phyloP scores from a whole-genome alignment of 2,797 vertebrate species.

The Hozukius guyotensis region DNA sequence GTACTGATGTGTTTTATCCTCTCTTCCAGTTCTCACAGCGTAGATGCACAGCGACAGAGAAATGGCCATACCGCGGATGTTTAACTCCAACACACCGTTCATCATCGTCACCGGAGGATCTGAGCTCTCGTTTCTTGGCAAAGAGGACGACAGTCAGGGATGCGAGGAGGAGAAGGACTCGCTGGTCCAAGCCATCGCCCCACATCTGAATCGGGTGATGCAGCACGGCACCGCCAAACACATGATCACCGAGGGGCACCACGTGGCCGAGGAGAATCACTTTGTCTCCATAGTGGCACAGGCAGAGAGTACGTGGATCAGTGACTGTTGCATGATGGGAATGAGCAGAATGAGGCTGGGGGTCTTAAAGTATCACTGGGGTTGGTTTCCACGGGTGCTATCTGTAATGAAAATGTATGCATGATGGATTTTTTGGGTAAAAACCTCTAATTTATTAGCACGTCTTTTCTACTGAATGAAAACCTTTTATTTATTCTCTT shows the following conservation, averaged over 20 bases:
- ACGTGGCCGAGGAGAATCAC: conserved; percentile 47
- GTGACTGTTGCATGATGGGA: not conserved
- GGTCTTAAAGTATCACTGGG: not conserved
- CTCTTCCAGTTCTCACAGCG: not conserved
- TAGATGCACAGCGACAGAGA: conserved; percentile 9
- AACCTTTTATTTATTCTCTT: not conserved
- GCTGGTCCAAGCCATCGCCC: conserved; percentile 57
- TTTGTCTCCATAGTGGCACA: conserved; percentile 89
- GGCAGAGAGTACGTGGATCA: conserved; percentile 85
- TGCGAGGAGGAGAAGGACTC: conserved; percentile 51
- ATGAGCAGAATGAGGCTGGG: not conserved
- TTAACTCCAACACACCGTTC: conserved; percentile 69
- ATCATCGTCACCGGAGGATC: conserved; percentile 56
- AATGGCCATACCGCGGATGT: conserved; percentile 75
- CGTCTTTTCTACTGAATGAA: not conserved
- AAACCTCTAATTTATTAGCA: not conserved
- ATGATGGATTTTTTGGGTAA: not conserved
- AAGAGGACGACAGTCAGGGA: conserved; percentile 35
- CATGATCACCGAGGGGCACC: conserved; percentile 67
- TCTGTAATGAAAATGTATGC: not conserved
- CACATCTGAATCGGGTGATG: conserved; percentile 78
- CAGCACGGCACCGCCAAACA: conserved; percentile 90
- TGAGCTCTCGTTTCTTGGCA: conserved; percentile 37
- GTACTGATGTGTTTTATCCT: not conserved
- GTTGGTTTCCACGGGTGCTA: not conserved